phyloP scores from a whole-genome alignment of 2,888 invertebrate genomes.

The Psococerastis gibbosa region DNA sequence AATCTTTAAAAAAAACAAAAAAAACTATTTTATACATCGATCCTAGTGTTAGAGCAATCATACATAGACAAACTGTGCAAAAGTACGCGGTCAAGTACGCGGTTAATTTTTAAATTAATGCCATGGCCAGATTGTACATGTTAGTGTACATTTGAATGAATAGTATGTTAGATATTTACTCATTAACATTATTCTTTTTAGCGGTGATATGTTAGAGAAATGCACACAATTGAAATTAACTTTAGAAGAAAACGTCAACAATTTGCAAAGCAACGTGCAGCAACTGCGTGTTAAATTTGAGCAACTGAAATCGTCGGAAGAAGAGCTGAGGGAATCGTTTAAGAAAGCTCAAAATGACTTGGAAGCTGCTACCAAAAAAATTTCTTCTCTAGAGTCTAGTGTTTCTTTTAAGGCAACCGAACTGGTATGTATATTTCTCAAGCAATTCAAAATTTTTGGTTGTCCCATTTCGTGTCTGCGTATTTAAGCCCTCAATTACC shows the following conservation, averaged over 20 bases:
- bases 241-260: slow-evolving; percentile 3
- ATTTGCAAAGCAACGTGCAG: neutral
- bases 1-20: too few relatives aligned
- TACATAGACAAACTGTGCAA: too few relatives aligned
- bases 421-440: neutral
- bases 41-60: too few relatives aligned
- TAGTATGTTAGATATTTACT: neutral
- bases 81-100: too few relatives aligned
- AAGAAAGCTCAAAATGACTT: neutral
- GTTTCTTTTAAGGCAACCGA: neutral
- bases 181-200: neutral
- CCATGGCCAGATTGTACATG: too few relatives aligned
- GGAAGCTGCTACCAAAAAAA: neutral
- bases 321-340: neutral
- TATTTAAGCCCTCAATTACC: too few relatives aligned
- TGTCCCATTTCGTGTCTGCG: too few relatives aligned
- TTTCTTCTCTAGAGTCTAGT: neutral
- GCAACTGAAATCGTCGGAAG: neutral
- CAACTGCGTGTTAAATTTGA: neutral
- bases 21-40: too few relatives aligned
- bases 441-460: too few relatives aligned
- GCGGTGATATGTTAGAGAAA: slow-evolving; percentile 1
- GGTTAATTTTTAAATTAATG: too few relatives aligned
- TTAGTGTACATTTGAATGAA: too few relatives aligned
- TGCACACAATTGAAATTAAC: neutral